Evolutionary conservation across 2,113 vertebrate species (phyloP).

Genomic region (Ginglymostoma cirratum): DNA sequence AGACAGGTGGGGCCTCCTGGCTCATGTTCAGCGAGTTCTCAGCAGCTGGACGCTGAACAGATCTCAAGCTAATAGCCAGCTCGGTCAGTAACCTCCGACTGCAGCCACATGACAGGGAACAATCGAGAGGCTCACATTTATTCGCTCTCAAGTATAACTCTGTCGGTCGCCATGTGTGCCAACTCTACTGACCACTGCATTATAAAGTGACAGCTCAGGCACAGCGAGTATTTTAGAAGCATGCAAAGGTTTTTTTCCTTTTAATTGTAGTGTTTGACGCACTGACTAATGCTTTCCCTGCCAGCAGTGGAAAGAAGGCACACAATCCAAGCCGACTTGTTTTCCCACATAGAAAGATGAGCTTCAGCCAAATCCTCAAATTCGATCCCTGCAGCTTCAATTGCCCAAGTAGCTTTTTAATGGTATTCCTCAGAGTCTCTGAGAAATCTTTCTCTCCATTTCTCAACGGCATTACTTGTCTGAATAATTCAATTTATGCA

Average conservation of each 20-base stretch:
- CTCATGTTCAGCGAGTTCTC: background rate
- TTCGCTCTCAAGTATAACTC: background rate
- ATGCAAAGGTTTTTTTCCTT: background rate
- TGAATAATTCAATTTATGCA: background rate
- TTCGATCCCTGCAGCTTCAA: background rate
- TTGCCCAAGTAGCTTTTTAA: background rate
- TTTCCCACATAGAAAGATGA: background rate
- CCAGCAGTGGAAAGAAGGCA: background rate
- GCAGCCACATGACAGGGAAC: background rate
- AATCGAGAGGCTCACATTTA: background rate
- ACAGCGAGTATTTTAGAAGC: background rate
- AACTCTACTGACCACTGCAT: background rate
- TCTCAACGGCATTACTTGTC: background rate
- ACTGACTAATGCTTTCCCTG: background rate
- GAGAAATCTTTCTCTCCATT: background rate
- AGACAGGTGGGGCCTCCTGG: conserved; percentile 29
- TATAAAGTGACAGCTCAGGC: background rate
- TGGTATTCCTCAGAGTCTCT: background rate
- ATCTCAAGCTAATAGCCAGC: conserved; percentile 14
- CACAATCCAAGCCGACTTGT: background rate
- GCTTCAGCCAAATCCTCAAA: background rate
- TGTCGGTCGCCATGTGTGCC: background rate
- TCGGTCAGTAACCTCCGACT: conserved; percentile 18
- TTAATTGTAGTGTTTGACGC: background rate
- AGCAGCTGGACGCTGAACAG: conserved; percentile 30